These are phyloP conservation scores for Caenorhabditis latens DNA, from an alignment of 1,140 invertebrate species.

Conservation along the genomic window DNA sequence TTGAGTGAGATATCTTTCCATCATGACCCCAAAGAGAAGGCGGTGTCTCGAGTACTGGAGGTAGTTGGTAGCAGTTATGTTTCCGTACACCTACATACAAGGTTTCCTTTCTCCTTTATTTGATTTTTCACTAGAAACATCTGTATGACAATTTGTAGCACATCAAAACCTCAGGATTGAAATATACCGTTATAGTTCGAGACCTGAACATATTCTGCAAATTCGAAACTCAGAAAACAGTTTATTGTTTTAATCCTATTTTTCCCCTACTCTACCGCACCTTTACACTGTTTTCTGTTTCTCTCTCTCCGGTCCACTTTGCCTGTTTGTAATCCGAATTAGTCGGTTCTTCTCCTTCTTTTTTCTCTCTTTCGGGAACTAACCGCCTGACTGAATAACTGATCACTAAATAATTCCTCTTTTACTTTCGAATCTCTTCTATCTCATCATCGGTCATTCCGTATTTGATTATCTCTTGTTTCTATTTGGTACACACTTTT, in stretches of 20 bases:
- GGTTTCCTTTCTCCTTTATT: no score
- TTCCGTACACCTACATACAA: background rate
- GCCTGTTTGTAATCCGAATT: conserved; percentile 54
- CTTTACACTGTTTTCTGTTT: background rate
- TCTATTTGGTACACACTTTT: no score
- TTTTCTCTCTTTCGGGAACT: background rate
- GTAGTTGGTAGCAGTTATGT: background rate
- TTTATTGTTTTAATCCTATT: background rate
- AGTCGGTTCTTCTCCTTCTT: conserved; percentile 11
- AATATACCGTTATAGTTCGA: no score
- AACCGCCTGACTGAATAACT: conserved; percentile 53
- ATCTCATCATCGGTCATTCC: background rate
- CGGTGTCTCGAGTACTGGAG: background rate
- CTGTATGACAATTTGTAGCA: no score
- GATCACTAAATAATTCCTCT: conserved; percentile 30
- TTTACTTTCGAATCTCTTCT: background rate
- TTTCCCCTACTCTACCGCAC: background rate
- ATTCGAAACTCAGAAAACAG: no score
- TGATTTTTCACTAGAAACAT: no score
- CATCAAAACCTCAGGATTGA: no score
- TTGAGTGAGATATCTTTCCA: conserved; percentile 22
- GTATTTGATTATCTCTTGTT: conserved; percentile 3
- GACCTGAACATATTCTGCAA: no score
- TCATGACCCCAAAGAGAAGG: conserved; percentile 32
- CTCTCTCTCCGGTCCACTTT: conserved; percentile 46